Base-by-base conservation (phyloP, 1,140 invertebrate species). In the Drosophila bifasciata region DNA sequence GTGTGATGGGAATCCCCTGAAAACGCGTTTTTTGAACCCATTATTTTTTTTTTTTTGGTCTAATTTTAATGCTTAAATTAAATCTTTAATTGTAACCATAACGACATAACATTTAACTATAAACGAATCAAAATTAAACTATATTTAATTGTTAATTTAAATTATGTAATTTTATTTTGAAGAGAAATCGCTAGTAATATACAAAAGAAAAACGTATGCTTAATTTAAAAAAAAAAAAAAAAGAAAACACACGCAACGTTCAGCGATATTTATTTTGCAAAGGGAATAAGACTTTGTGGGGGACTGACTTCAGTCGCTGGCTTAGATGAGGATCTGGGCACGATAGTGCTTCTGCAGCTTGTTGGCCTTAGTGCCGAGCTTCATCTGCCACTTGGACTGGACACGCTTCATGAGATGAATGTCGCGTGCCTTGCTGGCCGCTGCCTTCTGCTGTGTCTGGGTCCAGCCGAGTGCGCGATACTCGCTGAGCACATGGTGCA, bases 391-490 rank as follows among this genome's bases (percentile, higher is more conserved):
- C 91, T 96, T 97, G 0, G 94, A 93, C 69, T 97, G 95, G n/a
- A 97, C 92, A 71, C 95, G 93, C 76, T 97, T 95, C 94, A 98
- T 95, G 69, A 95, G 96, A 62, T 95, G 95, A 19, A 98, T 94
- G 91, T 99, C 97, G 58, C 95, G 94, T 0, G 95, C 96, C 93
- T 96, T 97, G 92, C 96, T 94, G 9, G 94, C 93, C 21, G 93
- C 93, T 13, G 93, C 86, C 63, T 94, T 93, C 76, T 95, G 94
- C 46, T 96, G 93, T 3, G 93, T 94, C 15, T 94, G 95, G 3
- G 94, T 95, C 96, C 97, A 98, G 1, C 97, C 98, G 5, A 99
- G 92, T 0, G 96, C 94, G 72, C 95, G 94, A 89, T 98, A 98
- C 48, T 96, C 94, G 25, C 94, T 94, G 13, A 98, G 91, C 13